phyloP scores from a whole-genome alignment of 2,888 invertebrate species.

The Balanococcus diminutus region DNA sequence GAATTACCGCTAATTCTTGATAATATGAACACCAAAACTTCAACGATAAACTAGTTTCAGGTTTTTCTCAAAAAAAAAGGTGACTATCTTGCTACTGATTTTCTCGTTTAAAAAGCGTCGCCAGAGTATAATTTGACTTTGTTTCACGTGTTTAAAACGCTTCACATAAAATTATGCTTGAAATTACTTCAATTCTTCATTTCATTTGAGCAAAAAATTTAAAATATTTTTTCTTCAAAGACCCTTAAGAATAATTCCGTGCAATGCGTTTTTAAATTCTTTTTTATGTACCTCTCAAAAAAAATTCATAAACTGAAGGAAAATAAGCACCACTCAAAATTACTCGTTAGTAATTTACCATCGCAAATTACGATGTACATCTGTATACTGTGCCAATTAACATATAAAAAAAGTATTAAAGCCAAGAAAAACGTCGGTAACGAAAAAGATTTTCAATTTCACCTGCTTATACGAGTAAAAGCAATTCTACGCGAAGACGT shows the following conservation, averaged over 20 bases:
- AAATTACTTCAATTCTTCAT: neutral
- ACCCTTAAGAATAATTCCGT: neutral
- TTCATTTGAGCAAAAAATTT: neutral
- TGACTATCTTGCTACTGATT: too few relatives aligned
- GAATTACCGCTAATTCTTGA: too few relatives aligned
- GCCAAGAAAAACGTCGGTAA: neutral
- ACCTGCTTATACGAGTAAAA: neutral
- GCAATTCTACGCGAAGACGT: neutral
- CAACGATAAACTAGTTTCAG: too few relatives aligned
- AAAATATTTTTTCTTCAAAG: neutral
- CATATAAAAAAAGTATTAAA: neutral
- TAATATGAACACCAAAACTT: too few relatives aligned
- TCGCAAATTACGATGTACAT: slow-evolving; percentile 5
- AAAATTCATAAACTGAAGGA: neutral
- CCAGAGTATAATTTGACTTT: too few relatives aligned
- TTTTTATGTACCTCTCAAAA: neutral
- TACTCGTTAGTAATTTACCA: neutral
- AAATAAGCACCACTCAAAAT: neutral
- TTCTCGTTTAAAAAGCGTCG: too few relatives aligned
- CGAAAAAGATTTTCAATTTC: neutral
- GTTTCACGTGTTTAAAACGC: neutral
- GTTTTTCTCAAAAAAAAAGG: too few relatives aligned
- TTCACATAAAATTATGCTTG: neutral
- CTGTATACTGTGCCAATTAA: neutral
- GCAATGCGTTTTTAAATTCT: too few relatives aligned